phyloP scores from a whole-genome alignment of 1,140 invertebrate species.

The Antheraea pernyi region DNA sequence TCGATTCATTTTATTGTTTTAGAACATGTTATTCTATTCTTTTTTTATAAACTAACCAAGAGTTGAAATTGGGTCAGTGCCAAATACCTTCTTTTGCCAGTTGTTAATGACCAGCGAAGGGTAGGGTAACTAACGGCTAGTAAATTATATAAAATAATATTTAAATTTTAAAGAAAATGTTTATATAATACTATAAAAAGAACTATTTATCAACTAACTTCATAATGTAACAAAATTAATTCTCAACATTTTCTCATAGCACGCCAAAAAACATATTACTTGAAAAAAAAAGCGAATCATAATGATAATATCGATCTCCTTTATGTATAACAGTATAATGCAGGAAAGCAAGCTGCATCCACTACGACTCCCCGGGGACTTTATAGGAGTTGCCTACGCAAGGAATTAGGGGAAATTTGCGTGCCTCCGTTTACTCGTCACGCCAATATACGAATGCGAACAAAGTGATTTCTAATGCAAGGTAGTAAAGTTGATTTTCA shows the following conservation, averaged over 20 bases:
- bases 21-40: background rate
- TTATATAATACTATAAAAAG: too few relatives aligned
- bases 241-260: too few relatives aligned
- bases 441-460: background rate
- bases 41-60: too few relatives aligned
- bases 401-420: conserved; percentile 38
- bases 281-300: background rate
- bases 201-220: too few relatives aligned
- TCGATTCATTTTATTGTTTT: background rate
- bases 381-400: conserved; percentile 38
- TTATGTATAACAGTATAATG: conserved; percentile 30
- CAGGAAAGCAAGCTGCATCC: conserved; percentile 47
- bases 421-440: background rate
- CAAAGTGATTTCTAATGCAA: background rate
- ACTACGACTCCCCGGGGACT: conserved; percentile 45
- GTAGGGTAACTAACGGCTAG: too few relatives aligned
- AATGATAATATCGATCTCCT: background rate
- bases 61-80: too few relatives aligned
- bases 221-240: too few relatives aligned
- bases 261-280: too few relatives aligned
- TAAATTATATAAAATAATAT: too few relatives aligned
- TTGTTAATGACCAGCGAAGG: too few relatives aligned
- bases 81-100: too few relatives aligned
- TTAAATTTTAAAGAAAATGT: too few relatives aligned
- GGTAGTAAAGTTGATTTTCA: conserved; percentile 31